phyloP scores from a whole-genome alignment of 2,888 invertebrate genomes.

The Chrysolina haemoptera region DNA sequence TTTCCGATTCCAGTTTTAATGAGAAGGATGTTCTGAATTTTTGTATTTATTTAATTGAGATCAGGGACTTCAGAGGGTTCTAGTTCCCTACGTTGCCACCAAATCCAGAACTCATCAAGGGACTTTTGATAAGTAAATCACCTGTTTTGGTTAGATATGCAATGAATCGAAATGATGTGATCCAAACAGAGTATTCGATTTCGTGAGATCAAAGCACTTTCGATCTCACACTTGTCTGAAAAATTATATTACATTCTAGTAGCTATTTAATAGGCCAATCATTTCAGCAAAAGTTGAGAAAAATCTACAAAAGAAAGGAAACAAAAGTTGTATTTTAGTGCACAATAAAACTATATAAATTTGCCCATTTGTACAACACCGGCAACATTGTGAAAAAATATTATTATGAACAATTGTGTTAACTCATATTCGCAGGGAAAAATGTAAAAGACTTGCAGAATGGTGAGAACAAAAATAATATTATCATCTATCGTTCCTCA shows the following conservation, averaged over 20 bases:
- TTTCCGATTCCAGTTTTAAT: background rate
- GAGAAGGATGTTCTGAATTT: background rate
- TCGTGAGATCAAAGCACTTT: background rate
- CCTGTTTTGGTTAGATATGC: conserved; percentile 9
- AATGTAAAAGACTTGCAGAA: too few relatives aligned
- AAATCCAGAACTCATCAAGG: background rate
- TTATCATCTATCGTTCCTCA: too few relatives aligned
- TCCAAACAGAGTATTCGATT: background rate
- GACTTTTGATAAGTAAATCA: background rate
- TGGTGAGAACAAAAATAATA: too few relatives aligned
- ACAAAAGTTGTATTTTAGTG: too few relatives aligned
- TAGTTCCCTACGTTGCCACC: background rate
- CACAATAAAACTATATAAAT: too few relatives aligned
- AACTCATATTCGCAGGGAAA: too few relatives aligned
- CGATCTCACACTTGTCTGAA: background rate
- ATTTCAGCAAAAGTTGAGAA: too few relatives aligned
- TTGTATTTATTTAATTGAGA: background rate
- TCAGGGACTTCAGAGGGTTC: background rate
- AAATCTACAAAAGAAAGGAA: too few relatives aligned
- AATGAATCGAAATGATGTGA: conserved; percentile 5
- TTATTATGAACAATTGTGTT: too few relatives aligned
- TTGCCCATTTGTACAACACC: too few relatives aligned
- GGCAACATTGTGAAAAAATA: too few relatives aligned
- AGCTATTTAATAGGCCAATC: too few relatives aligned
- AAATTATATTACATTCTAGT: background rate